Evolutionary conservation across 2,888 invertebrate species (phyloP).

Genomic region (Geophilus truncorum): DNA sequence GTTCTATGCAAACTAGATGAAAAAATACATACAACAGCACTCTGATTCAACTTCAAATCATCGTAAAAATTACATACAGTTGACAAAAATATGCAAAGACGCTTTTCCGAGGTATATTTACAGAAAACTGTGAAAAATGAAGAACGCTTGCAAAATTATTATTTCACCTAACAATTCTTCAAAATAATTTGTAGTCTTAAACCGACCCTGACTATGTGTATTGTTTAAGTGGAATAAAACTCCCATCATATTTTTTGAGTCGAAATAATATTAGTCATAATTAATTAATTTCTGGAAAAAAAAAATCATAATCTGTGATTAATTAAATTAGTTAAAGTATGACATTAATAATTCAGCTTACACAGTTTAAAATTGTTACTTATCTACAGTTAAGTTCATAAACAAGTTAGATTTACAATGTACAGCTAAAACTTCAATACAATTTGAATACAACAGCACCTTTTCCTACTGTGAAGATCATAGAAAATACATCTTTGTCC

Average conservation of each 20-base stretch:
- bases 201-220: not conserved
- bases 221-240: conserved; percentile 5
- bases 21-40: conserved; percentile 13
- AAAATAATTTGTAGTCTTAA: not conserved
- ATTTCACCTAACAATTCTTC: not conserved
- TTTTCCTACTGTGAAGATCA: not conserved
- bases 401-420: conserved; percentile 13
- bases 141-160: not conserved
- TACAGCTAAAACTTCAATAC: conserved; percentile 1
- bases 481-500: conserved; percentile 23
- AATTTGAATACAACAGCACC: conserved; percentile 17
- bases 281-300: not conserved
- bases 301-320: not conserved
- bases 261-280: not conserved
- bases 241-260: not conserved
- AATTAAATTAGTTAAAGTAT: not conserved
- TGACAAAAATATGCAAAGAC: conserved; percentile 18
- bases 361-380: not conserved
- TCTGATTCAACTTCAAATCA: not conserved
- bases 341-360: not conserved
- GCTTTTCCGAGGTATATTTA: conserved; percentile 11
- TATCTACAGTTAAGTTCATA: conserved; percentile 10
- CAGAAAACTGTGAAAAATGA: conserved; percentile 12
- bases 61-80: conserved; percentile 17
- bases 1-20: conserved; percentile 19